Evolutionary conservation across 2,888 invertebrate species (phyloP).

Genomic region (Synanthedon vespiformis): DNA sequence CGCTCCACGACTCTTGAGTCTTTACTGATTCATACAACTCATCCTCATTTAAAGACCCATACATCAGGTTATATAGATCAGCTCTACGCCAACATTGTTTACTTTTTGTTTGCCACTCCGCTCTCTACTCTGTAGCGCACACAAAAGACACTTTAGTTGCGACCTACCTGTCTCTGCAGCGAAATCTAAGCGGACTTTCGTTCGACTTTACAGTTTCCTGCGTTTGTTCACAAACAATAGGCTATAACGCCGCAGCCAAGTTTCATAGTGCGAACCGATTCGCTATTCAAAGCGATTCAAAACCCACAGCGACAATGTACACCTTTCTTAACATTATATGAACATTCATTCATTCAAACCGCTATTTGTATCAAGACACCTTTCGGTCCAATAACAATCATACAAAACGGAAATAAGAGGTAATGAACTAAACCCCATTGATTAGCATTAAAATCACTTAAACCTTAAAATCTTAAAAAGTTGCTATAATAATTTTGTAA

Average conservation of each 20-base stretch:
- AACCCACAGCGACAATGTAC: conserved; percentile 13
- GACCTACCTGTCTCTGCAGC: conserved; percentile 55
- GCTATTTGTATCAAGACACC: background rate
- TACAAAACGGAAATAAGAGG: no score
- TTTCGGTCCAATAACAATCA: background rate
- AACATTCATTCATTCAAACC: background rate
- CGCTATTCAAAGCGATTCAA: conserved; percentile 33
- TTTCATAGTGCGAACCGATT: conserved; percentile 37
- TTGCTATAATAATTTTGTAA: no score
- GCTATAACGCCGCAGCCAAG: conserved; percentile 45
- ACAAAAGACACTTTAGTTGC: conserved; percentile 48
- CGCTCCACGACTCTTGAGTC: no score
- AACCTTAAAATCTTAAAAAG: no score
- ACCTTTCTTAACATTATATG: background rate
- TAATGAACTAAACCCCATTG: no score
- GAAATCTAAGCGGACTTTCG: conserved; percentile 58
- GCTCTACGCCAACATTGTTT: conserved; percentile 33
- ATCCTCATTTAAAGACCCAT: background rate
- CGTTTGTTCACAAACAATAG: conserved; percentile 64
- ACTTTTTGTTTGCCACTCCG: conserved; percentile 37
- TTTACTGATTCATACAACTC: no score
- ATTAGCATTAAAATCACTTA: no score
- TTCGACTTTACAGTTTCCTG: conserved; percentile 67
- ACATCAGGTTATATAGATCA: background rate
- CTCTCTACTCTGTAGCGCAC: conserved; percentile 13